A percentile compares a stretch with the other conserved stretches of the same genome.
Evolutionary conservation across 2,888 invertebrate genomes (phyloP).

Genomic region (Cyclophora albipunctata): DNA sequence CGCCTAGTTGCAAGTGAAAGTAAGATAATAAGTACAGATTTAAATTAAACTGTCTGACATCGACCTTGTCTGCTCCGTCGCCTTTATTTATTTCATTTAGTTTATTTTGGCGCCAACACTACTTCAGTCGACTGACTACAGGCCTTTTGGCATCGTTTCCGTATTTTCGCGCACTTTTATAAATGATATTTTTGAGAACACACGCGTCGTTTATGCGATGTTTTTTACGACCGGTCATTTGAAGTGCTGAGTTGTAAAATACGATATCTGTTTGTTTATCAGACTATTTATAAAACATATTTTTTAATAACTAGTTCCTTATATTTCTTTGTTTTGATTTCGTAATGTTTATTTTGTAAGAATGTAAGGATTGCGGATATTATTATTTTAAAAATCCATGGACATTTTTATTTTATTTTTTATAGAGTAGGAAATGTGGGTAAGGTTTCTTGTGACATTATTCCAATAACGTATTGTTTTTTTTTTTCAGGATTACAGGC

Average conservation of each 20-base stretch:
- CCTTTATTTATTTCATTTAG: constrained; percentile 13
- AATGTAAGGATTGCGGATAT: too few relatives aligned
- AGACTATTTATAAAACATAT: too few relatives aligned
- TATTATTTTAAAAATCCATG: too few relatives aligned
- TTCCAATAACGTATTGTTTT: too few relatives aligned
- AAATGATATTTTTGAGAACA: constrained; percentile 1
- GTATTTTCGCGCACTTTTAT: constrained; percentile 15
- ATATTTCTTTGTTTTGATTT: constrained; percentile 5
- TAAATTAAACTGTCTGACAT: constrained; percentile 23
- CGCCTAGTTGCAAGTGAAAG: too few relatives aligned
- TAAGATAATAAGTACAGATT: background rate
- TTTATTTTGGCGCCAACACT: constrained; percentile 41
- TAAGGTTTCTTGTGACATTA: too few relatives aligned
- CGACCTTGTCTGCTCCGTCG: constrained; percentile 31
- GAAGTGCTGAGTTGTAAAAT: background rate
- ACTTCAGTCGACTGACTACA: constrained; percentile 23
- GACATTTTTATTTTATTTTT: too few relatives aligned
- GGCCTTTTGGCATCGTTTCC: constrained; percentile 29
- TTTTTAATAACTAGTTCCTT: constrained; percentile 1
- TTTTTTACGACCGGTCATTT: background rate
- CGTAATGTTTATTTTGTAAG: background rate
- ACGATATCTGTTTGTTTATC: too few relatives aligned
- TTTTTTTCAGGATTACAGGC: constrained; percentile 88
- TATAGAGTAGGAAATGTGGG: too few relatives aligned
- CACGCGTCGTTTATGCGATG: constrained; percentile 1